These are phyloP conservation scores for Slavum lentiscoides DNA, from an alignment of 2,888 invertebrate species.

Conservation along the genomic window DNA sequence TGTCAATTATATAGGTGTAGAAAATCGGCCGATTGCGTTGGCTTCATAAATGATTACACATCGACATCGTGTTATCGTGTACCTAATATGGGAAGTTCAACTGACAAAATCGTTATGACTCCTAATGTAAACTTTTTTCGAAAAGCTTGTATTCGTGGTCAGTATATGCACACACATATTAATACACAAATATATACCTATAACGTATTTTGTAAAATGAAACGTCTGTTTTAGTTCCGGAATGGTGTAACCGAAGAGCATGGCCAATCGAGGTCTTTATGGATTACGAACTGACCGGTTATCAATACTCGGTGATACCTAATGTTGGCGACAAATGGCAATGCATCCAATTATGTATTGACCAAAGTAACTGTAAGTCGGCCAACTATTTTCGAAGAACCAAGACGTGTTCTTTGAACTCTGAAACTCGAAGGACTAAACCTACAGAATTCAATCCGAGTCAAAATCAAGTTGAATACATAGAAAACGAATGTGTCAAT, in stretches of 20 bases:
- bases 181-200: background rate
- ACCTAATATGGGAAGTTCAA: slow-evolving; percentile 56
- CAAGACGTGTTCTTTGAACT: slow-evolving; percentile 70
- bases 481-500: slow-evolving; percentile 76
- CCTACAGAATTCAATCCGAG: slow-evolving; percentile 75
- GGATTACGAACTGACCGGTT: slow-evolving; percentile 74
- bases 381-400: slow-evolving; percentile 62
- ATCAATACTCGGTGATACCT: slow-evolving; percentile 67
- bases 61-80: slow-evolving; percentile 63
- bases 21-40: slow-evolving; percentile 62
- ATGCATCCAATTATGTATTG: slow-evolving; percentile 67
- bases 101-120: slow-evolving; percentile 55
- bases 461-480: slow-evolving; percentile 76
- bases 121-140: slow-evolving; percentile 65
- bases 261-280: slow-evolving; percentile 79
- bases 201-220: background rate
- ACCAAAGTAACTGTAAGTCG: slow-evolving; percentile 62
- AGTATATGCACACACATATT: background rate
- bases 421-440: slow-evolving; percentile 73
- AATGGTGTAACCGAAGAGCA: slow-evolving; percentile 65
- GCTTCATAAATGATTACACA: slow-evolving; percentile 63
- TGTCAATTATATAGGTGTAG: slow-evolving; percentile 59
- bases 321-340: slow-evolving; percentile 66
- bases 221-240: slow-evolving; percentile 61
- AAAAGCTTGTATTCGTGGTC: slow-evolving; percentile 68